phyloP scores from a whole-genome alignment of 2,113 vertebrate genomes.

The Cathartes aura region DNA sequence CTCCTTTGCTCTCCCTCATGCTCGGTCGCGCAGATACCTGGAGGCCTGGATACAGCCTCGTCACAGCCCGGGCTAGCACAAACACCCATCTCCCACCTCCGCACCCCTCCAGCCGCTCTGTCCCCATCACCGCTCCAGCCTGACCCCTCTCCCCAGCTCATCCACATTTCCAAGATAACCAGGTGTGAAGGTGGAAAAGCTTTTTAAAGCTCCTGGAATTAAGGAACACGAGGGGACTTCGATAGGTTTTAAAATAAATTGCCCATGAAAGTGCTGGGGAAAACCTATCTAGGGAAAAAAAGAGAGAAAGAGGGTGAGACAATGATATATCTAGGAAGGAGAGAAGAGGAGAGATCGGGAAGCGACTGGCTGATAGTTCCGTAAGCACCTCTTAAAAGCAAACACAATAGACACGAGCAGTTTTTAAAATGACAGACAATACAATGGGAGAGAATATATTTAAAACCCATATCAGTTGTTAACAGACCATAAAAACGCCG shows the following conservation, averaged over 20 bases:
- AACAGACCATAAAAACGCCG: constrained; percentile 81
- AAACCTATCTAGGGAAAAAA: not conserved
- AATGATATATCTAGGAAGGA: constrained; percentile 33
- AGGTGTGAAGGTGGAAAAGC: not conserved
- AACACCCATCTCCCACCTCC: not conserved
- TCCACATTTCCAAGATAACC: not conserved
- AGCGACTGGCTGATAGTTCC: constrained; percentile 52
- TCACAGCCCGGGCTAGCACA: not conserved
- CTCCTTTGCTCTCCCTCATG: not conserved
- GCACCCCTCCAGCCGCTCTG: not conserved
- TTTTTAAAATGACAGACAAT: constrained; percentile 79
- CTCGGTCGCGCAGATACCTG: fast-evolving
- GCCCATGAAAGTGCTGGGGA: constrained; percentile 60
- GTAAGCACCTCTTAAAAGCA: constrained; percentile 75
- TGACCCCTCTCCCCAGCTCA: not conserved
- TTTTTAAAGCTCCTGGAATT: constrained; percentile 24
- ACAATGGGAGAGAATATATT: constrained; percentile 82
- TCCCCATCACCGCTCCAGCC: not conserved
- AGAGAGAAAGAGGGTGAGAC: not conserved
- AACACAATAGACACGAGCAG: constrained; percentile 74
- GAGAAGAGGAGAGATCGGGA: constrained; percentile 19
- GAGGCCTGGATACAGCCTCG: fast-evolving
- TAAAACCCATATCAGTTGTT: constrained; percentile 82
- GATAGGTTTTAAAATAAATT: constrained; percentile 64
- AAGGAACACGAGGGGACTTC: constrained; percentile 10